A percentile compares a stretch with the other conserved stretches of the same genome.
Evolutionary conservation across 1,140 invertebrate genomes (phyloP).

Genomic region (Aleiodes sp.): DNA sequence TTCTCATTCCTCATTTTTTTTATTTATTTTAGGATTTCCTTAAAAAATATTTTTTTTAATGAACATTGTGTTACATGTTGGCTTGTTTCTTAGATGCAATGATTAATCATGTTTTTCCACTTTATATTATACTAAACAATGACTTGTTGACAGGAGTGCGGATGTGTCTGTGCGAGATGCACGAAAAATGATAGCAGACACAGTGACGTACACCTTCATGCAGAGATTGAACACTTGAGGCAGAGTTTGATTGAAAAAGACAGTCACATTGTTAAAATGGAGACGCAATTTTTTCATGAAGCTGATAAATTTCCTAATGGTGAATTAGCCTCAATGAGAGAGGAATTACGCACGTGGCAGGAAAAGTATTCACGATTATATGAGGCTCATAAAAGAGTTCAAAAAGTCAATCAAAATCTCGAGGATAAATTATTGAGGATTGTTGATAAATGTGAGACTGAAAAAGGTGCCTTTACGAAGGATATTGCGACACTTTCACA

Average conservation of each 20-base stretch:
- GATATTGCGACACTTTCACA: conserved; percentile 89
- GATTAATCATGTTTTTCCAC: background rate
- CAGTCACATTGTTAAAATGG: conserved; percentile 84
- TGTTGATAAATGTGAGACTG: conserved; percentile 92
- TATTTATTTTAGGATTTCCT: background rate
- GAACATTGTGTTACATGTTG: background rate
- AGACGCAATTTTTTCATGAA: conserved; percentile 84
- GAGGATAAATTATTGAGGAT: conserved; percentile 94
- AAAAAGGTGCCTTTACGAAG: conserved; percentile 86
- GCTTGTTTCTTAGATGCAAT: conserved; percentile 1
- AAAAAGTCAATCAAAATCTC: conserved; percentile 94
- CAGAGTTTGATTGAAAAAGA: conserved; percentile 83
- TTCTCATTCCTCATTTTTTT: background rate
- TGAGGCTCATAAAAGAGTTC: conserved; percentile 92
- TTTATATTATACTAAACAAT: background rate
- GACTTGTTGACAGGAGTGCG: conserved; percentile 65
- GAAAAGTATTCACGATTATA: conserved; percentile 90
- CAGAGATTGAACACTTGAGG: conserved; percentile 87
- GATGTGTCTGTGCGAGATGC: conserved; percentile 68
- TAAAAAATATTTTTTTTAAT: no score
- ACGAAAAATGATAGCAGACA: conserved; percentile 56
- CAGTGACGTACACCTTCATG: conserved; percentile 78
- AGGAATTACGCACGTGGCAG: conserved; percentile 87
- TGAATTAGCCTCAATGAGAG: conserved; percentile 80
- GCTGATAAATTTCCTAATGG: conserved; percentile 78